Evolutionary conservation across 2,888 invertebrate genomes (phyloP), one percentile per base, ranked within the genome.

Genomic region (Meghimatium bilineatum): DNA sequence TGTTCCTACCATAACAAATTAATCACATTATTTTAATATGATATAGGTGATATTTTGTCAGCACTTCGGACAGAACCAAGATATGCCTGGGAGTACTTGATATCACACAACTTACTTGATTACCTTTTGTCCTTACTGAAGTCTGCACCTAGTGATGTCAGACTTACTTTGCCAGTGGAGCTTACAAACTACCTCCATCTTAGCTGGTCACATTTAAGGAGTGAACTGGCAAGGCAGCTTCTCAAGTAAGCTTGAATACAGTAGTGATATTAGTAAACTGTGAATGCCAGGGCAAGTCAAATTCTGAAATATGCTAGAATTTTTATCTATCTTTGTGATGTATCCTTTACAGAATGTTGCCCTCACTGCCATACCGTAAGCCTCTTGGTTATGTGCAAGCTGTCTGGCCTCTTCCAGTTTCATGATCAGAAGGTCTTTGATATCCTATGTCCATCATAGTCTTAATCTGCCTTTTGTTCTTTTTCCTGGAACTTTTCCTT

Each of bases 1-100:
- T n/a, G n/a, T n/a, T n/a, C n/a, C n/a, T n/a, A 17, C 8, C 49
- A 49, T 8, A 38, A 44, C 17, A 29, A 29, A 74, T 8, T n/a
- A 3, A 23, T 74, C n/a, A n/a, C n/a, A n/a, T 74, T 74, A 20
- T 32, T 52, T 49, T 34, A 20, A 49, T 92, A 14, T 84, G 14
- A 12, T 69, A 32, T 69, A 77, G 81, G 60, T 72, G 82, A 82
- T 82, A 34, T 29, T 29, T 36, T 36, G 69, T 34, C 38, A 49
- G 63, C 63, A 14, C 34, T 82, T 14, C 56, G 56, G 52, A n/a
- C 32, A 20, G 85, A 85, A 29, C 80, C 80, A 26, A 52, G 52
- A 8, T 36, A 29, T 20, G 29, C 74, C 0, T 82, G 82, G 85
- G 38, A 78, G 63, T 81, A 78, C 34, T 49, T 85, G 10, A 66